These are phyloP conservation scores for Desmophyllum pertusum DNA, from an alignment of 92 coral and sea anemone genomes.

Conservation along the genomic window DNA sequence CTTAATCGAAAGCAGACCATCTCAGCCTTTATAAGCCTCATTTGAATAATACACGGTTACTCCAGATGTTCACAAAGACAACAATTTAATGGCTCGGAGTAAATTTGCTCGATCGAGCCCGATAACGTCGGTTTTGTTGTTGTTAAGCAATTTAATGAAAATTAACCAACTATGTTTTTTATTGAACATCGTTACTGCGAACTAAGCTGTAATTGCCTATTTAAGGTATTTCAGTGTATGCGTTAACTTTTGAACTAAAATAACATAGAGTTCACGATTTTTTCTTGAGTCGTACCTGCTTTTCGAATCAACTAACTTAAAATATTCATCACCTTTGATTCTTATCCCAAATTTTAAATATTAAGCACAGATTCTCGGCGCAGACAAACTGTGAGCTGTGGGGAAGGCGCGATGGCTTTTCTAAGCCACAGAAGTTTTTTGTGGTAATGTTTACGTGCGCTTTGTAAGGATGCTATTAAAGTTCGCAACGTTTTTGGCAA, in stretches of 20 bases:
- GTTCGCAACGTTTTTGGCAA: neutral
- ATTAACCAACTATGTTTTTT: conserved; percentile 50
- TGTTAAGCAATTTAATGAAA: conserved; percentile 75
- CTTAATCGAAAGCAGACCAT: conserved; percentile 20
- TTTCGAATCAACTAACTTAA: neutral
- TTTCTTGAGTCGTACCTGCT: neutral
- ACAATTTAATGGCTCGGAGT: conserved; percentile 49
- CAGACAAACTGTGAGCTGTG: conserved; percentile 9
- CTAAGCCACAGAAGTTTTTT: conserved; percentile 6
- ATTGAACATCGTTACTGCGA: neutral
- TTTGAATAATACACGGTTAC: conserved; percentile 57
- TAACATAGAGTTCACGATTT: neutral
- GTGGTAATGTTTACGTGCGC: conserved; percentile 20
- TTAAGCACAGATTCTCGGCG: conserved; percentile 31
- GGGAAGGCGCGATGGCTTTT: conserved; percentile 9
- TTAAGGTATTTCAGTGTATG: conserved; percentile 15
- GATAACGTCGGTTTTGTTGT: conserved; percentile 79
- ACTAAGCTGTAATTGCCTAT: conserved; percentile 20
- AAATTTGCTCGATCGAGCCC: conserved; percentile 52
- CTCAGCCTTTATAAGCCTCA: conserved; percentile 35
- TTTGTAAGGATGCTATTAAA: conserved; percentile 28
- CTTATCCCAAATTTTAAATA: conserved; percentile 38
- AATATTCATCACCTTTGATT: conserved; percentile 45
- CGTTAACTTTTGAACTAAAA: conserved; percentile 8
- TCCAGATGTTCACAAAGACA: conserved; percentile 80